Evolutionary conservation across 1,140 invertebrate genomes (phyloP).

Genomic region (Listronotus oregonensis): DNA sequence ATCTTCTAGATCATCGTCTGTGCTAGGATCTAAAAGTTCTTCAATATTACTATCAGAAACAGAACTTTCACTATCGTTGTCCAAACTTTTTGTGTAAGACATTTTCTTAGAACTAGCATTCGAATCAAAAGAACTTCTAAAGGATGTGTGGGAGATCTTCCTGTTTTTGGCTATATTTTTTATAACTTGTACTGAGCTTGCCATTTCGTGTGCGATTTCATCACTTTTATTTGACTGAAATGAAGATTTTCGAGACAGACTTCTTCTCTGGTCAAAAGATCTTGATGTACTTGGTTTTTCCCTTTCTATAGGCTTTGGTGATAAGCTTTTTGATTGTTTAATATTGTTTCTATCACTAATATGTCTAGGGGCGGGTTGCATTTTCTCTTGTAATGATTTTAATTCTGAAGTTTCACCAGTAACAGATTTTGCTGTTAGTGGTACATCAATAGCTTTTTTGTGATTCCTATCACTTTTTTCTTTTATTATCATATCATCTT

Average conservation of each 20-base stretch:
- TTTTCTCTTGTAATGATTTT: background rate
- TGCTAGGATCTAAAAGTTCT: constrained; percentile 51
- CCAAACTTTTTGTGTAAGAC: constrained; percentile 55
- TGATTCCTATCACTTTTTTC: background rate
- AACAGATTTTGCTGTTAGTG: background rate
- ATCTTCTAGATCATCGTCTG: constrained; percentile 57
- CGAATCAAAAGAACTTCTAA: constrained; percentile 52
- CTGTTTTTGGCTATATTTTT: constrained; percentile 32
- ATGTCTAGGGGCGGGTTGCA: background rate
- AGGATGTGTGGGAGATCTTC: constrained; percentile 37
- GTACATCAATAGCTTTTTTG: background rate
- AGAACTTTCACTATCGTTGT: constrained; percentile 59
- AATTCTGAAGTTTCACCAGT: background rate
- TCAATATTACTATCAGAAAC: constrained; percentile 56
- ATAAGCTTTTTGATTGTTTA: constrained; percentile 21
- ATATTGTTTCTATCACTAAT: background rate
- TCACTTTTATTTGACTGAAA: constrained; percentile 28
- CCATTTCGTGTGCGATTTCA: constrained; percentile 34
- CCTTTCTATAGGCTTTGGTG: constrained; percentile 14
- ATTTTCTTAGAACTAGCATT: constrained; percentile 52
- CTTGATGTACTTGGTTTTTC: constrained; percentile 18
- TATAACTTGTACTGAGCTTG: constrained; percentile 17
- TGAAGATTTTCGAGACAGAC: constrained; percentile 22
- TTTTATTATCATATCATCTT: background rate
- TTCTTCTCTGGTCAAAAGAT: constrained; percentile 11